These are phyloP conservation scores for Spodoptera exigua DNA, from an alignment of 2,888 invertebrate species.

Conservation along the genomic window DNA sequence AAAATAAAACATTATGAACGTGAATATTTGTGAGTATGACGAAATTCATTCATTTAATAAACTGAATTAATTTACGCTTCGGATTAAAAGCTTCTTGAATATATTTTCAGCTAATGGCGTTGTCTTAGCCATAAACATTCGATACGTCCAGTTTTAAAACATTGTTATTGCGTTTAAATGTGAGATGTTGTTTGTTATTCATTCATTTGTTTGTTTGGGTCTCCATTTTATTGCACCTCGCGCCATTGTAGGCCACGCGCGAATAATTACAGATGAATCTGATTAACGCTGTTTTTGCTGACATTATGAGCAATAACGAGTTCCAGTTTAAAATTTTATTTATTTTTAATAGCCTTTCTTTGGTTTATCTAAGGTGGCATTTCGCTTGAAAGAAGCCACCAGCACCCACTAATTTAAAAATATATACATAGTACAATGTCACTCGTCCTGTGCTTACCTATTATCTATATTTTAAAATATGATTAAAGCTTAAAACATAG, in stretches of 20 bases:
- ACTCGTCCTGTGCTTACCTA: too few relatives aligned
- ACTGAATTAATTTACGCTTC: slow-evolving; percentile 5
- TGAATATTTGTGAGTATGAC: slow-evolving; percentile 3
- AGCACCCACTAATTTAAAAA: too few relatives aligned
- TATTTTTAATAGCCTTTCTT: too few relatives aligned
- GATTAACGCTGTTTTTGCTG: slow-evolving; percentile 32
- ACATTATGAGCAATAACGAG: too few relatives aligned
- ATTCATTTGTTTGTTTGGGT: slow-evolving; percentile 55
- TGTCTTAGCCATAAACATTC: slow-evolving; percentile 49
- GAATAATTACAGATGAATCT: slow-evolving; percentile 69
- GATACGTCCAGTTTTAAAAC: slow-evolving; percentile 35
- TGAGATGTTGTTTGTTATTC: slow-evolving; percentile 56
- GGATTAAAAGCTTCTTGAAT: slow-evolving; percentile 7
- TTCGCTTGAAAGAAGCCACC: too few relatives aligned
- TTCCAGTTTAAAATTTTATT: too few relatives aligned
- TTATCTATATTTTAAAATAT: too few relatives aligned
- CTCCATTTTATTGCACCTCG: slow-evolving; percentile 54
- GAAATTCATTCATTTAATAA: slow-evolving; percentile 6
- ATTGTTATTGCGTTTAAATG: slow-evolving; percentile 51
- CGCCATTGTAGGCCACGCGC: slow-evolving; percentile 71
- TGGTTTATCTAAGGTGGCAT: too few relatives aligned
- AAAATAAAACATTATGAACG: slow-evolving; percentile 30
- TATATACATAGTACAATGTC: too few relatives aligned
- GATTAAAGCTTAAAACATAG: too few relatives aligned
- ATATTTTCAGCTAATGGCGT: slow-evolving; percentile 45